phyloP scores from a whole-genome alignment of 2,888 invertebrate species.

The Drosophila borborema region DNA sequence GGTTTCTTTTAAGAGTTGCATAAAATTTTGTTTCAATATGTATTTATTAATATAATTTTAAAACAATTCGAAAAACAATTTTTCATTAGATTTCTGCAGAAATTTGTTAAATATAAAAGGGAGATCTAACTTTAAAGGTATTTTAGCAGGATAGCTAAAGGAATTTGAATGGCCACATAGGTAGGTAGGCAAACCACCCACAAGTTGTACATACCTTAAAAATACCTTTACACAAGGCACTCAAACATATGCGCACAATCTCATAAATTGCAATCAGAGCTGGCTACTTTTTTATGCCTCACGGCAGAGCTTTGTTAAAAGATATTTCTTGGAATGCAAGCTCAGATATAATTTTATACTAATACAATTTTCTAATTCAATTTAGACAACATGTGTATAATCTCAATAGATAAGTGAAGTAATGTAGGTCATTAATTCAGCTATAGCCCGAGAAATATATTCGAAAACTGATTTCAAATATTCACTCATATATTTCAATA shows the following conservation, averaged over 20 bases:
- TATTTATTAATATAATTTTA: too few relatives aligned
- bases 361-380: neutral
- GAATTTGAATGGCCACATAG: conserved; percentile 3
- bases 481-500: too few relatives aligned
- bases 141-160: neutral
- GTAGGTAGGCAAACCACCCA: neutral
- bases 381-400: neutral
- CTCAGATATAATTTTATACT: neutral
- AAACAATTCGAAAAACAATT: too few relatives aligned
- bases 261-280: neutral
- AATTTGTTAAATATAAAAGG: neutral
- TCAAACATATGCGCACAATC: conserved; percentile 18
- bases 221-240: conserved; percentile 3
- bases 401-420: neutral
- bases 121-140: neutral
- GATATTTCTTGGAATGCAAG: neutral
- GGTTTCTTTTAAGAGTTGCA: too few relatives aligned
- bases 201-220: conserved; percentile 7
- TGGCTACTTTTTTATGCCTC: neutral
- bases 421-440: neutral
- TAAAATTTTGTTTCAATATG: too few relatives aligned
- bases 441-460: too few relatives aligned
- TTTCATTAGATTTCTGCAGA: neutral
- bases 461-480: too few relatives aligned
- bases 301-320: neutral